phyloP scores from a whole-genome alignment of 2,888 invertebrate species.

The Drosophila pullipes region DNA sequence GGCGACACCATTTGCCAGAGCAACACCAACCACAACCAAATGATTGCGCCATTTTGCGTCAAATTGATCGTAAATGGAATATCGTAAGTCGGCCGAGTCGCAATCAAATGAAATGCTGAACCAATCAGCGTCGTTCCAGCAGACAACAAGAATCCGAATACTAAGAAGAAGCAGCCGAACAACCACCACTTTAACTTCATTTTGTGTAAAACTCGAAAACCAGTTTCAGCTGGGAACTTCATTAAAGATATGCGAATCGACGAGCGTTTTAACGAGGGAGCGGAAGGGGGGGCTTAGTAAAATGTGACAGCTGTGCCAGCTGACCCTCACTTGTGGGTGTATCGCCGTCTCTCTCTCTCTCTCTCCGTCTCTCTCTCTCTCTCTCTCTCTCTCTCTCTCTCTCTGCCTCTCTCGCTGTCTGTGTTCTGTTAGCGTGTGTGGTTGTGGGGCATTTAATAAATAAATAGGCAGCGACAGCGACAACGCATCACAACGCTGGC shows the following conservation, averaged over 20 bases:
- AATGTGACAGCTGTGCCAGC: conserved; percentile 79
- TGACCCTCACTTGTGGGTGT: conserved; percentile 58
- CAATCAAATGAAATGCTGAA: conserved; percentile 23
- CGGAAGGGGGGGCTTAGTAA: conserved; percentile 57
- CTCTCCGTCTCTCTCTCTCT: background rate
- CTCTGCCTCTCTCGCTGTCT: background rate
- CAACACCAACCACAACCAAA: background rate
- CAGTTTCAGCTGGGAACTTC: conserved; percentile 61
- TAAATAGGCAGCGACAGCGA: conserved; percentile 71
- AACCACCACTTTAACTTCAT: conserved; percentile 66
- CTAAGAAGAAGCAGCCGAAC: conserved; percentile 1
- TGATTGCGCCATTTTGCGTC: conserved; percentile 70
- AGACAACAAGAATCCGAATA: background rate
- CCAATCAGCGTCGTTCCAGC: conserved; percentile 39
- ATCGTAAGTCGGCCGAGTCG: conserved; percentile 28
- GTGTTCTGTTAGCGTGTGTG: background rate
- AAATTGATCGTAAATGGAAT: conserved; percentile 41
- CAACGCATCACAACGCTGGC: conserved; percentile 56
- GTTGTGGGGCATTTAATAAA: conserved; percentile 68
- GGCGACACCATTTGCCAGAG: conserved; percentile 29
- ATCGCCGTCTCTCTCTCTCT: background rate
- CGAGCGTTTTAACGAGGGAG: background rate
- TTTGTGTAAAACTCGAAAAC: conserved; percentile 61
- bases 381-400: background rate
- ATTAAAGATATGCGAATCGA: conserved; percentile 53